Evolutionary conservation across 2,888 invertebrate genomes (phyloP), one percentile per base, ranked within the genome.

Genomic region (Sycophila texana): DNA sequence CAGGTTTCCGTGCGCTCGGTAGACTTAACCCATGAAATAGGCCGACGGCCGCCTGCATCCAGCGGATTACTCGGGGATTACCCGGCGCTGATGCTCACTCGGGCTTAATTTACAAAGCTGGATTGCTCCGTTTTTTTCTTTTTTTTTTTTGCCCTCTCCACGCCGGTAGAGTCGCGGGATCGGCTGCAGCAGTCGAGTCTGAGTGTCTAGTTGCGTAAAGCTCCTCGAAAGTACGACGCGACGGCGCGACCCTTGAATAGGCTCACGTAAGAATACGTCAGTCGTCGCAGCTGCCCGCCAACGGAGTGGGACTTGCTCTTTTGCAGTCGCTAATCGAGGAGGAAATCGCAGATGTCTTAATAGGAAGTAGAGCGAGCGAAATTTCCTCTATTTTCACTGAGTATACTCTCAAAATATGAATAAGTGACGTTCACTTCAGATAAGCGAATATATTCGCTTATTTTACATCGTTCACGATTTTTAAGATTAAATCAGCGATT

Each of bases 11-110:
- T 39, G 39, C 39, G 39, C 39, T 39, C 39, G 39, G 39, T 39
- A 39, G 39, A 39, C 39, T 39, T 39, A 39, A 39, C 20, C 13
- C 76, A 65, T 76, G 74, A 77, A 78, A 81, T 67, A 66, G 76
- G 70, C 74, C 77, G 77, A 74, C 77, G 71, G 77, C 77, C 57
- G 47, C 61, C 18, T 61, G 67, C 26, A 20, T 20, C 61, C 12
- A 53, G 55, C 49, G 77, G 80, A 80, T 82, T 82, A 82, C 73
- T 49, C 66, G 58, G 22, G 80, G 78, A 80, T 82, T 82, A 82
- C 73, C 53, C 51, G 60, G 26, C 74, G 47, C 80, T 39, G 67
- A 67, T 74, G 79, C 66, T 79, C 76, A 49, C 55, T 66, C 74
- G 20, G 65, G 67, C 74, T 66, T 74, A 72, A 65, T 79, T 79